Conservation (phyloP, 2,888 invertebrate genomes). For the Micoletzkya japonica region DNA sequence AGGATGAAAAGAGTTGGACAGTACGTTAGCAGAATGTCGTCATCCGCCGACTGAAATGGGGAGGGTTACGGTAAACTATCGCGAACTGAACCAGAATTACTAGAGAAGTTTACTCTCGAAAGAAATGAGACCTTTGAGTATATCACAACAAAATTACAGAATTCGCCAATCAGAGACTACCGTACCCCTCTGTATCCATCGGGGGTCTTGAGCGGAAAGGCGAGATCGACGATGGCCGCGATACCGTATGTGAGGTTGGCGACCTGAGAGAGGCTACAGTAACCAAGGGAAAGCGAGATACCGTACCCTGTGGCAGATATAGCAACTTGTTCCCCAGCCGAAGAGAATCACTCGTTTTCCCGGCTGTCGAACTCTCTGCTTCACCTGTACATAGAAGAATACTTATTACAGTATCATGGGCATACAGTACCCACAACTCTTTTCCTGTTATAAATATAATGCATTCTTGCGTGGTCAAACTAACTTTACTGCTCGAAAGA, state of each 20-base stretch:
- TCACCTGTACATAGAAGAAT: background rate
- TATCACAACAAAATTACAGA: no score
- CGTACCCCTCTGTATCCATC: slow-evolving; percentile 50
- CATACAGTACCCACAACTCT: background rate
- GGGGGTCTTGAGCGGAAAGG: slow-evolving; percentile 46
- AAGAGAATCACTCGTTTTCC: slow-evolving; percentile 49
- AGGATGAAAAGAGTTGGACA: slow-evolving; percentile 55
- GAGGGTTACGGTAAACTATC: background rate
- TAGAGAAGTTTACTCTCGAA: no score
- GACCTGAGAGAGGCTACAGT: slow-evolving; percentile 31
- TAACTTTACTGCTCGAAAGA: no score
- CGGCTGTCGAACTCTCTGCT: background rate
- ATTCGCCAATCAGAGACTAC: background rate
- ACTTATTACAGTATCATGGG: background rate
- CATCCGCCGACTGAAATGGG: slow-evolving; percentile 46
- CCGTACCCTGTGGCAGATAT: slow-evolving; percentile 41
- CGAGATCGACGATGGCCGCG: slow-evolving; percentile 52
- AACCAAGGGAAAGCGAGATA: background rate
- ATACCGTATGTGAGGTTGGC: slow-evolving; percentile 44
- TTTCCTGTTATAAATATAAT: background rate
- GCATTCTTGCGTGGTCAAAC: no score
- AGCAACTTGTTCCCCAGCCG: slow-evolving; percentile 49
- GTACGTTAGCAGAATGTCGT: slow-evolving; percentile 55
- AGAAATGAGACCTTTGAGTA: no score
- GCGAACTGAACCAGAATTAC: no score